A percentile compares a stretch with the other conserved stretches of the same genome.
Evolutionary conservation across 2,888 invertebrate species (phyloP).

Genomic region (Euspilapteryx auroguttella): DNA sequence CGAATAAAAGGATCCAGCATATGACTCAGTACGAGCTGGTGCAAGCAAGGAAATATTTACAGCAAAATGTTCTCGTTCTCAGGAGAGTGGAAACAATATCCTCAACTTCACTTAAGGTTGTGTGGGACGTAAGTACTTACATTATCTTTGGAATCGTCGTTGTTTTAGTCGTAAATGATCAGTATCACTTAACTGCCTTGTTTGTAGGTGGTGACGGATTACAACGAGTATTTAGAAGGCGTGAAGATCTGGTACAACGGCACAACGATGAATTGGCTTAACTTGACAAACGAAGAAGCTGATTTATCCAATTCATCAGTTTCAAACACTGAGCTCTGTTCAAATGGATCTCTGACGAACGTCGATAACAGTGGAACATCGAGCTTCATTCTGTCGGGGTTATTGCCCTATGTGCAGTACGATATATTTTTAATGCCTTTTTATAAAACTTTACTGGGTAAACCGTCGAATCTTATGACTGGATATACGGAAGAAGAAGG

Average conservation of each 20-base stretch:
- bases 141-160: too few species aligned
- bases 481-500: conserved; percentile 86
- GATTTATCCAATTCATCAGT: conserved; percentile 23
- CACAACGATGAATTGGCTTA: conserved; percentile 46
- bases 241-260: conserved; percentile 67
- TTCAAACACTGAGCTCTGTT: conserved; percentile 25
- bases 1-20: conserved; percentile 34
- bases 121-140: conserved; percentile 74
- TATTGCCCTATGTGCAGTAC: conserved; percentile 85
- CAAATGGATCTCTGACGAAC: conserved; percentile 69
- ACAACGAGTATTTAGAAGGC: conserved; percentile 66
- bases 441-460: conserved; percentile 84
- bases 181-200: conserved; percentile 3
- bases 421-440: conserved; percentile 92
- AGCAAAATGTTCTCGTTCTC: conserved; percentile 79
- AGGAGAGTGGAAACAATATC: conserved; percentile 67
- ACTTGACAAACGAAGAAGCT: conserved; percentile 30
- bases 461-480: conserved; percentile 88
- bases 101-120: conserved; percentile 76
- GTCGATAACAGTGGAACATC: conserved; percentile 71
- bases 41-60: conserved; percentile 76
- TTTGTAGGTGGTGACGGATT: conserved; percentile 46
- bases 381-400: conserved; percentile 72
- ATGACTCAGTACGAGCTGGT: conserved; percentile 77
- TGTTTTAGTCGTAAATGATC: conserved; percentile 2